Evolutionary conservation across 1,140 invertebrate species (phyloP), one percentile per base, ranked within the genome.

Genomic region (Heliconius congener): DNA sequence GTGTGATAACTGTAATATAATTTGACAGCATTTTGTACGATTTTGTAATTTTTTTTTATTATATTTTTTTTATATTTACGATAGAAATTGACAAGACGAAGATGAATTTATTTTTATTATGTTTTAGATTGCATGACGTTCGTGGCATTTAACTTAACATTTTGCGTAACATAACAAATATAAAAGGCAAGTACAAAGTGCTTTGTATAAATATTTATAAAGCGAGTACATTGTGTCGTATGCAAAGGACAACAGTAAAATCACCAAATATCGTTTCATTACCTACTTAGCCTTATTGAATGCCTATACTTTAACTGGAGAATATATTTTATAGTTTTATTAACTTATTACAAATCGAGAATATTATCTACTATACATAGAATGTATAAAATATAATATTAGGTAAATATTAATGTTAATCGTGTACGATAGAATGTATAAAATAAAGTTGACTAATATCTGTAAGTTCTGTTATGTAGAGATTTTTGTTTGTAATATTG

Each of bases 291-390:
- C 93, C 93, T 94, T 94, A 94, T 88, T 85, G 87, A 91, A 90
- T 92, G 93, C 93, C 91, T 94, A 92, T 92, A 87, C 87, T 91
- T 91, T 92, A 90, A 93, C 88, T 93, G 91, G 92, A 92, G 91
- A 94, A 86, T 88, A 93, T 94, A 93, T 93, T 94, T 93, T 93
- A 94, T 94, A 93, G 91, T 94, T 94, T 94, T 93, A 94, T 94
- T 94, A 94, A 94, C 93, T 94, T 94, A 93, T 94, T 94, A 93
- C 88, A 91, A 91, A 92, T 88, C 88, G 89, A 91, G 86, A 93
- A 91, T 91, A 92, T 92, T 92, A 93, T 92, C 89, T 92, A 90
- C 86, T 93, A 93, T 93, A 93, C 89, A 94, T 37, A 72, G 71
- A 72, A 72, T 72, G 37, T 39, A 72, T 72, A 72, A 72, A 72